A percentile compares a stretch with the other conserved stretches of the same genome.
phyloP scores from a whole-genome alignment of 2,888 invertebrate genomes.

The Sicus ferrugineus region DNA sequence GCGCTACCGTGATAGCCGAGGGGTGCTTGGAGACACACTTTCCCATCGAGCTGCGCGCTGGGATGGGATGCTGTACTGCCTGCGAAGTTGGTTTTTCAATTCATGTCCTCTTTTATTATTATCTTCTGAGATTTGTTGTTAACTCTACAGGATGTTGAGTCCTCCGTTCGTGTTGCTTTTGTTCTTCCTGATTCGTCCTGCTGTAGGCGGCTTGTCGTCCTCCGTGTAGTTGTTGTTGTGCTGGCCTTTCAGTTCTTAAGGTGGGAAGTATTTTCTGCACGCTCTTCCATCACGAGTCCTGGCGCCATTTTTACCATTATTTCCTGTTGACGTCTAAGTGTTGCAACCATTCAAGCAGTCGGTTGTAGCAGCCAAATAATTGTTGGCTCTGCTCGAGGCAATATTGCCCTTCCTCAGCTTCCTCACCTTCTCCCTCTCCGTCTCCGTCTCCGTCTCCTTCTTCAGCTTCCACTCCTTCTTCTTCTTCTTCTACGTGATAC shows the following conservation, averaged over 20 bases:
- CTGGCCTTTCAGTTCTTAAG: neutral
- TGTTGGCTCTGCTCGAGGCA: neutral
- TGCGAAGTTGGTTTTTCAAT: neutral
- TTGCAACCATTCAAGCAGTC: slow-evolving; percentile 10
- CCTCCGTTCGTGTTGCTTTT: neutral
- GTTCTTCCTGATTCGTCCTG: neutral
- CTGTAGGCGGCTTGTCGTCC: neutral
- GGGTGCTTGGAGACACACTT: slow-evolving; percentile 65
- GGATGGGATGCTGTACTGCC: too few species aligned
- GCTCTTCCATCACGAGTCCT: neutral
- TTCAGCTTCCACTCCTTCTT: neutral
- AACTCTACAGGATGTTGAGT: neutral
- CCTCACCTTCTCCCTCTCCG: neutral
- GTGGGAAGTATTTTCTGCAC: neutral
- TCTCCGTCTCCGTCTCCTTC: neutral
- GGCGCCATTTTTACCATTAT: slow-evolving; percentile 14
- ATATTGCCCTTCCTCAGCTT: neutral
- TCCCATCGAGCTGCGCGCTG: slow-evolving; percentile 59
- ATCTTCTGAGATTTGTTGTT: neutral
- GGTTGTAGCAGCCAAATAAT: neutral
- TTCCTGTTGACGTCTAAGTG: slow-evolving; percentile 6
- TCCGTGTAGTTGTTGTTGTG: neutral
- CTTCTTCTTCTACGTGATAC: neutral
- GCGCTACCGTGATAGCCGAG: slow-evolving; percentile 58
- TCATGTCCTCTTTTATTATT: neutral